Evolutionary conservation across 1,140 invertebrate species (phyloP).

Genomic region (Atta colombica): DNA sequence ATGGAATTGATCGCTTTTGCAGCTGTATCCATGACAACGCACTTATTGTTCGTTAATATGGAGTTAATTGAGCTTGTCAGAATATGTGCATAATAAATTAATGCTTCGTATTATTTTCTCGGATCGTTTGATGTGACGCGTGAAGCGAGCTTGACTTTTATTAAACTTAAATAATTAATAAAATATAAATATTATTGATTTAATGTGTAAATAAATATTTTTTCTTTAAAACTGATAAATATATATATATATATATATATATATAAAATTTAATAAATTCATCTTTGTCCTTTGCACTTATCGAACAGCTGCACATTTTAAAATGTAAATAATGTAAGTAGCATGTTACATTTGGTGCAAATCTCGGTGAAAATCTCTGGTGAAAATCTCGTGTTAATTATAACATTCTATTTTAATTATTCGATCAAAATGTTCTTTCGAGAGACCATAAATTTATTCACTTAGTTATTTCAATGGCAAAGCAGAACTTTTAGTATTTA

Average conservation of each 20-base stretch:
- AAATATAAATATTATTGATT: background rate
- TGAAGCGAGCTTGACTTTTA: background rate
- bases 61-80: background rate
- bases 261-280: background rate
- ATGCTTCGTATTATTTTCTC: background rate
- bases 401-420: conserved; percentile 22
- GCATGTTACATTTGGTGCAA: background rate
- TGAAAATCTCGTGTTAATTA: conserved; percentile 4
- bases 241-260: background rate
- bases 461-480: background rate
- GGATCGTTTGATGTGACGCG: background rate
- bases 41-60: background rate
- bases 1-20: background rate
- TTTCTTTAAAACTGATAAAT: background rate
- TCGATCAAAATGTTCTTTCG: background rate
- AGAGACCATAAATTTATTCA: background rate
- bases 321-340: background rate
- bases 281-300: background rate
- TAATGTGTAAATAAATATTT: background rate
- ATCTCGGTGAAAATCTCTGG: too few species aligned
- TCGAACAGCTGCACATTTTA: background rate
- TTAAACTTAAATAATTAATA: background rate
- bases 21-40: background rate
- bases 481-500: background rate
- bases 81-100: background rate